These are phyloP conservation scores for Danio tinwini DNA, from an alignment of 2,797 vertebrate species.

Conservation along the genomic window DNA sequence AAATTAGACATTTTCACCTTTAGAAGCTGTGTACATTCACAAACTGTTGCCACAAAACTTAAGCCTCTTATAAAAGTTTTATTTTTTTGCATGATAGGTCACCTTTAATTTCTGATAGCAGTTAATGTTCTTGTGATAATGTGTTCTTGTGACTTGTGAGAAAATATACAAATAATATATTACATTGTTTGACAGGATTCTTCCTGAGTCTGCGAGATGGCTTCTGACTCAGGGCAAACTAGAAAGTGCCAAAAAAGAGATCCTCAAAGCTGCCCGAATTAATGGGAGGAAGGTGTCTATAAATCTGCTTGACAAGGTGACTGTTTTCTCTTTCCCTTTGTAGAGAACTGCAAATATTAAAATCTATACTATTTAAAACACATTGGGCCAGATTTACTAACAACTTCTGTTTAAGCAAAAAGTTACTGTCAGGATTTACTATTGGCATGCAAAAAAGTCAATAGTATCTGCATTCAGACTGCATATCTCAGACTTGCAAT, in stretches of 20 bases:
- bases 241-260: constrained; percentile 77
- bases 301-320: constrained; percentile 81
- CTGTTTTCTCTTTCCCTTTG: neutral
- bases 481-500: too few species aligned
- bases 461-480: too few species aligned
- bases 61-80: too few species aligned
- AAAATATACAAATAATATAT: neutral
- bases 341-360: neutral
- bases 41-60: too few species aligned
- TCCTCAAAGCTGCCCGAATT: constrained; percentile 80
- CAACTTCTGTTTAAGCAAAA: neutral
- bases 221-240: constrained; percentile 82
- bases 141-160: too few species aligned
- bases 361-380: neutral
- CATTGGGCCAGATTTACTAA: neutral
- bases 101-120: neutral
- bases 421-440: neutral
- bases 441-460: too few species aligned
- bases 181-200: constrained; percentile 70
- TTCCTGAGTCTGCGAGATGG: constrained; percentile 91
- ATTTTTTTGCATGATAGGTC: too few species aligned
- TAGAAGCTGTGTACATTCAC: too few species aligned
- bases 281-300: constrained; percentile 78
- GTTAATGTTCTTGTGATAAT: neutral
- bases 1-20: too few species aligned